Evolutionary conservation across 2,113 vertebrate species (phyloP), one percentile per base, ranked within the genome.

Genomic region (Raja brachyura): DNA sequence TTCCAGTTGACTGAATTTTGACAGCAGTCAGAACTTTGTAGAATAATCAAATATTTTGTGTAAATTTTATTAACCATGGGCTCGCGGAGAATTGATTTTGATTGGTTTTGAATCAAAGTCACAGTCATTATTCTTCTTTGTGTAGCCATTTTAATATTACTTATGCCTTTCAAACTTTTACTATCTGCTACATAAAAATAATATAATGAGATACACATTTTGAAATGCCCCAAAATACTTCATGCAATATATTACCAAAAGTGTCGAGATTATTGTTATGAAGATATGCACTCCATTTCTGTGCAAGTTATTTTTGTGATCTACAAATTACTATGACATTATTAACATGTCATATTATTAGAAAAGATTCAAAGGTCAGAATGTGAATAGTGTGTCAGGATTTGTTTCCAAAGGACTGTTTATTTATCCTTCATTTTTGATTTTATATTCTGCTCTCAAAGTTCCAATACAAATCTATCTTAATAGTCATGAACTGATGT

Each of bases 21-120:
- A 92, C 66, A 25, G 9, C 88, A 48, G 66, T 66, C 20, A 48
- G 88, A 73, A 73, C 63, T 73, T 73, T 70, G 88, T 13, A 68
- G 31, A 20, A 48, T 48, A 92, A 70, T 70, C 16, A 73, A 92
- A 73, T 8, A 48, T 48, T 92, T 33, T 92, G 63, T 92, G 88
- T 92, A 92, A 70, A 73, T 33, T 48, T 70, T 73, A 48, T 73
- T 14, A 68, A 92, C 66, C 63, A 73, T 73, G 10, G 63, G 33
- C 33, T 90, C n/a, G 18, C 10, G 63, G 61, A 90, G 8, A 73
- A 92, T 70, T 73, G 33, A 70, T 92, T 92, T 48, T 28, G 3
- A 70, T 70, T 73, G 18, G 18, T 70, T 92, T 92, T 73, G 66
- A 73, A 92, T 92, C 83, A 63, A 63, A 86, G 59, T 63, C 31